phyloP scores from a whole-genome alignment of 2,888 invertebrate species.

The Zelleria hepariella region DNA sequence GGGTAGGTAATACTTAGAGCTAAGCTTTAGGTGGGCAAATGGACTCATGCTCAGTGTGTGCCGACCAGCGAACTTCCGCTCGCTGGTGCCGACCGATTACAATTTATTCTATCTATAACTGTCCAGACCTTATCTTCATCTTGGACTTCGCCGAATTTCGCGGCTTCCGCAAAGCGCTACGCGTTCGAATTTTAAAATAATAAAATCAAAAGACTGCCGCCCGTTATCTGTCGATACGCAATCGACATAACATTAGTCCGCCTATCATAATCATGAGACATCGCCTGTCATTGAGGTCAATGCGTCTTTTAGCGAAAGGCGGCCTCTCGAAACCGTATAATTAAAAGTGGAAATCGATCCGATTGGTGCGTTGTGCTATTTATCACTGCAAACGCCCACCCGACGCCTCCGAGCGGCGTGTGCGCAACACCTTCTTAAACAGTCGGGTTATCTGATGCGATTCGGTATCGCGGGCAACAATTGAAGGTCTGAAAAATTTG shows the following conservation, averaged over 20 bases:
- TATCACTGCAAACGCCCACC: constrained; percentile 45
- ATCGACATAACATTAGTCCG: neutral
- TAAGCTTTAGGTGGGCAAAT: too few relatives aligned
- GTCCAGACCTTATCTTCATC: neutral
- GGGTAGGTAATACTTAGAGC: too few relatives aligned
- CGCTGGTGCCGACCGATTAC: too few relatives aligned
- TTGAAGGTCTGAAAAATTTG: too few relatives aligned
- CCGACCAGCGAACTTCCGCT: too few relatives aligned
- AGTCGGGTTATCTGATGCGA: neutral
- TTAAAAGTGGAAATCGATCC: neutral
- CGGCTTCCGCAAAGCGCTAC: neutral
- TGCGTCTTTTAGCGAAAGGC: neutral
- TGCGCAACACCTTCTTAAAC: constrained; percentile 40
- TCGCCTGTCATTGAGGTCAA: neutral
- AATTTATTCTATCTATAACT: neutral
- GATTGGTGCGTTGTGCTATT: constrained; percentile 3
- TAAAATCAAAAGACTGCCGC: neutral
- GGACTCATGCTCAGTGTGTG: too few relatives aligned
- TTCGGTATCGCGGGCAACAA: too few relatives aligned
- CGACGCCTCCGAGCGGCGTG: constrained; percentile 66
- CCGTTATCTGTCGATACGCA: neutral
- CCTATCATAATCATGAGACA: neutral
- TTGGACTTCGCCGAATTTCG: neutral
- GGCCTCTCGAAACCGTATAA: neutral
- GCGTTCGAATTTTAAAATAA: neutral